A percentile compares a stretch with the other conserved stretches of the same genome.
phyloP scores from a whole-genome alignment of 2,113 vertebrate species.

The Gymnobelideus leadbeateri region DNA sequence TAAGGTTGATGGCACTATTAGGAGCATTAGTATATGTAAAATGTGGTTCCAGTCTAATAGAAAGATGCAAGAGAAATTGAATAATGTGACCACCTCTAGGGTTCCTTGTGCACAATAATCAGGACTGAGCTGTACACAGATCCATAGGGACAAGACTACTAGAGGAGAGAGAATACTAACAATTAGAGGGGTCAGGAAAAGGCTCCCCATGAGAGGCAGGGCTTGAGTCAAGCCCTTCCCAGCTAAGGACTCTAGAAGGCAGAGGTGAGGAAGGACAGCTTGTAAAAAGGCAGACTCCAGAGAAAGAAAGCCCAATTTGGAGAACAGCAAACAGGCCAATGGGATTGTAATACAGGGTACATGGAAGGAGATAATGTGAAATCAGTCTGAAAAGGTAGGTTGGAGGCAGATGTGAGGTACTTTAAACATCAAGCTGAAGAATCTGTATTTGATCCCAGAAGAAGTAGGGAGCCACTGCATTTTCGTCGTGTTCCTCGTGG shows the following conservation, averaged over 20 bases:
- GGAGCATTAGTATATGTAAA: background rate
- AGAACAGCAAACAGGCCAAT: background rate
- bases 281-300: background rate
- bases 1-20: background rate
- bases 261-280: background rate
- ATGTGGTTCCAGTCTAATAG: background rate
- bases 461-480: too few relatives aligned
- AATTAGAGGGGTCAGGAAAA: background rate
- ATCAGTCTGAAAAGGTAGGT: too few relatives aligned
- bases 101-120: background rate
- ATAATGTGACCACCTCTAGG: background rate
- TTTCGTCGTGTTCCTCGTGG: too few relatives aligned
- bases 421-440: background rate
- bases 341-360: too few relatives aligned
- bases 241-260: background rate
- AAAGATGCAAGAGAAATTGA: background rate
- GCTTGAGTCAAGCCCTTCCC: background rate
- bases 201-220: background rate
- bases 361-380: too few relatives aligned
- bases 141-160: background rate
- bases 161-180: background rate
- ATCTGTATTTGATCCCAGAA: too few relatives aligned
- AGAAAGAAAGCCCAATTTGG: background rate
- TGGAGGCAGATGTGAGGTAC: background rate
- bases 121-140: background rate